These are phyloP conservation scores for Aplidium turbinatum DNA, from an alignment of 23 tunicate genomes.

Conservation along the genomic window DNA sequence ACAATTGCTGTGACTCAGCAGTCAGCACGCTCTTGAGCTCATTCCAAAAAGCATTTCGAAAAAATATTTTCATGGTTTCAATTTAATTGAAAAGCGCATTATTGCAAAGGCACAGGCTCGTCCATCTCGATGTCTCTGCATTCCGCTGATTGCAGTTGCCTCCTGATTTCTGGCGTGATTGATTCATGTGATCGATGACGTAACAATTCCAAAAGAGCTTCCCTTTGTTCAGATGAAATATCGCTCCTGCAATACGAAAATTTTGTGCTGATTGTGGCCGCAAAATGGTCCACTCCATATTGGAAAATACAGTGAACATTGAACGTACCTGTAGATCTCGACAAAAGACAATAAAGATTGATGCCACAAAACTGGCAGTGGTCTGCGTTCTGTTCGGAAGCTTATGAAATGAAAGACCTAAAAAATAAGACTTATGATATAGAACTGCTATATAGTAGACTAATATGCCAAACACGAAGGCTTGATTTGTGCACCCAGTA, in stretches of 20 bases:
- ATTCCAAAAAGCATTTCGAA: background rate
- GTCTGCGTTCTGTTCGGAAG: slow-evolving; percentile 64
- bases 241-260: slow-evolving; percentile 53
- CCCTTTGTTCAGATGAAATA: slow-evolving; percentile 81
- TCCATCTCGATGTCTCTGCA: slow-evolving; percentile 89
- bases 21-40: no score
- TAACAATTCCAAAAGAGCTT: slow-evolving; percentile 60
- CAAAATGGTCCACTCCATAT: no score
- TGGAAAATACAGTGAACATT: no score
- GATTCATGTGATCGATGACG: slow-evolving; percentile 51
- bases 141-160: slow-evolving; percentile 65
- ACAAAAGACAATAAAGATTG: slow-evolving; percentile 77
- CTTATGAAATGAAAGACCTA: slow-evolving; percentile 79
- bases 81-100: no score
- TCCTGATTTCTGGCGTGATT: slow-evolving; percentile 73
- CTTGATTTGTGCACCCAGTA: no score
- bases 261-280: no score
- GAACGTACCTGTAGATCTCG: slow-evolving; percentile 70
- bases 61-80: slow-evolving; percentile 7
- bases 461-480: no score
- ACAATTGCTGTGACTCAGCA: no score
- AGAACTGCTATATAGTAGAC: no score
- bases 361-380: slow-evolving; percentile 96
- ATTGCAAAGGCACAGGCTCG: slow-evolving; percentile 39
- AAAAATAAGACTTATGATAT: no score